Conservation (phyloP, 1,140 invertebrate species). For the Sitodiplosis mosellana region DNA sequence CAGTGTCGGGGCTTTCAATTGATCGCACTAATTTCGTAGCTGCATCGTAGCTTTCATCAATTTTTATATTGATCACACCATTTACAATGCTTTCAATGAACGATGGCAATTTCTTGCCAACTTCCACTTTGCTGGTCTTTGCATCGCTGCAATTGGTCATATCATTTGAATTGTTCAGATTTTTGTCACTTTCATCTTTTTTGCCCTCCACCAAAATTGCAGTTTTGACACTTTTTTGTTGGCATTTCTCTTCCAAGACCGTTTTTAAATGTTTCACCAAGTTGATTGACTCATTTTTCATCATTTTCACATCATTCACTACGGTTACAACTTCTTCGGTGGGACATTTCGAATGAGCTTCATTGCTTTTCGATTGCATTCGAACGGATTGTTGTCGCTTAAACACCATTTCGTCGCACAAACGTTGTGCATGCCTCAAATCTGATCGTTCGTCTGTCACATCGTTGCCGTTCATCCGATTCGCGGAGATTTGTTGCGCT, state of each 20-base stretch:
- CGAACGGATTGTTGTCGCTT: background rate
- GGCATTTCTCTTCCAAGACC: conserved; percentile 2
- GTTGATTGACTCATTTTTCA: background rate
- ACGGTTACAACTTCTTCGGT: background rate
- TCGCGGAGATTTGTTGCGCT: background rate
- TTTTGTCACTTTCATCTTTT: background rate
- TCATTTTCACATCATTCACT: background rate
- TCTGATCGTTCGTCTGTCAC: background rate
- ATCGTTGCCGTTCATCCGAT: background rate
- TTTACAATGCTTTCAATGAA: conserved; percentile 29
- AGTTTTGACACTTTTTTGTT: background rate
- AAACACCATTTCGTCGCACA: conserved; percentile 8
- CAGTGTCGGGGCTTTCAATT: conserved; percentile 10
- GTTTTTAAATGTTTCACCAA: conserved; percentile 4
- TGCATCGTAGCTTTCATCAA: conserved; percentile 40
- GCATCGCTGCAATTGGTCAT: conserved; percentile 1
- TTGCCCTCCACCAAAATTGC: background rate
- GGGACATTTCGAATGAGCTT: too few species aligned
- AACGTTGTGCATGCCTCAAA: conserved; percentile 13
- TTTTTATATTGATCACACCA: conserved; percentile 40
- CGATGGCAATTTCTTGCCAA: conserved; percentile 13
- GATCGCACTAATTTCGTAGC: conserved; percentile 36
- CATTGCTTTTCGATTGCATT: background rate
- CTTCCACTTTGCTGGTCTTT: background rate
- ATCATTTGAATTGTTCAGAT: conserved; percentile 2